Evolutionary conservation across 2,888 invertebrate genomes (phyloP), one percentile per base, ranked within the genome.

Genomic region (Arctia plantaginis): DNA sequence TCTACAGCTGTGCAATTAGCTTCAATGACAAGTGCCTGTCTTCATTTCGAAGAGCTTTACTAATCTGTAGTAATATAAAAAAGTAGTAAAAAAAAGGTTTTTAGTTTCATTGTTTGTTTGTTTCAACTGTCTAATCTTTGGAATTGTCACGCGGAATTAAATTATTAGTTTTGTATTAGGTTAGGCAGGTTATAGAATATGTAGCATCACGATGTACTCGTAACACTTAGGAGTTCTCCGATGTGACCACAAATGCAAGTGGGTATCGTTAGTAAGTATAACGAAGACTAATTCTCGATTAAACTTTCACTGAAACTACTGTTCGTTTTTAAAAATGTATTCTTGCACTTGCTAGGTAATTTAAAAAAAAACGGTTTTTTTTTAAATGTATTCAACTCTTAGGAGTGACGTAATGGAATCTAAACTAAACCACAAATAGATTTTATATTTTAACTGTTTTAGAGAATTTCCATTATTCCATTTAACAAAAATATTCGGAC

Each of bases 1-100:
- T 89, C 62, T 4, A 30, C 30, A 62, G 62, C 30, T 62, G 18
- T 62, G 15, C 91, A 90, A 91, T 88, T 87, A 87, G 80, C 85
- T 85, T 18, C 18, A 79, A 62, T 82, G 86, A 86, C 84, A 84
- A 65, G 55, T 12, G 72, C 74, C 74, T 81, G 84, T 85, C 86
- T 75, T 64, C 81, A 15, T 41, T 41, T 27, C 66, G 69, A 79
- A 77, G 75, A 72, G 67, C 3, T 65, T 23, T 59, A 23, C 8
- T n/a, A 27, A 59, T 59, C 27, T 6, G n/a, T 18, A 23, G 7
- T 7, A 51, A 59, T 59, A 27, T 13, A n/a, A 59, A 27, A n/a
- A 27, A 59, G 15, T 0, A n/a, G 3, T 35, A 35, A 4, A 35
- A 35, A 35, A 35, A 12, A 55, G 47, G 18, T 4, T 51, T 51